These are phyloP conservation scores for Epinephelus coioides DNA, from an alignment of 2,797 vertebrate species.

Conservation along the genomic window DNA sequence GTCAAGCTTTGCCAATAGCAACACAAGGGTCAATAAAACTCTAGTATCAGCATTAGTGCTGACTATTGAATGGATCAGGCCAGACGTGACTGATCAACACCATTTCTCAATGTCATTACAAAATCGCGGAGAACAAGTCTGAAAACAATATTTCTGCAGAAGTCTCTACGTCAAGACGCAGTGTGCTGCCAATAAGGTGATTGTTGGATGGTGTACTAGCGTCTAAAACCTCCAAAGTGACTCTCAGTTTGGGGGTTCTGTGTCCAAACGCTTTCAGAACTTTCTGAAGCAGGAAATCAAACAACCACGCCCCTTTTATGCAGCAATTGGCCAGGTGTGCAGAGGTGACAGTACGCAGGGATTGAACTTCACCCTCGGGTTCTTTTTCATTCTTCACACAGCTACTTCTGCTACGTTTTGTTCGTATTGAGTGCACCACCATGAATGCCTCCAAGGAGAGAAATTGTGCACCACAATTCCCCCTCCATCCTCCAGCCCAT, in stretches of 20 bases:
- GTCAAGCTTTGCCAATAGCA: constrained; percentile 13
- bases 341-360: not conserved
- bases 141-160: not conserved
- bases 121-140: not conserved
- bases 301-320: not conserved
- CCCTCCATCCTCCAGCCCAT: not conserved
- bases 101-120: constrained; percentile 4
- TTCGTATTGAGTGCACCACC: not conserved
- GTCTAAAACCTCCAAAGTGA: not conserved
- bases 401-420: not conserved
- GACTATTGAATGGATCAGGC: constrained; percentile 7
- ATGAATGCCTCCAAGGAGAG: not conserved
- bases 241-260: not conserved
- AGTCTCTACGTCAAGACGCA: not conserved
- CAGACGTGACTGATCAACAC: constrained; percentile 1
- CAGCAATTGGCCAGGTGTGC: not conserved
- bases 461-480: not conserved
- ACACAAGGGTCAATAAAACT: constrained; percentile 29
- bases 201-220: not conserved
- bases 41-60: not conserved
- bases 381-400: not conserved
- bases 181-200: not conserved
- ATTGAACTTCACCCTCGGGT: not conserved
- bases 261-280: not conserved
- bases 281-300: not conserved